phyloP scores from a whole-genome alignment of 2,888 invertebrate genomes.

The Pandemis corylana region DNA sequence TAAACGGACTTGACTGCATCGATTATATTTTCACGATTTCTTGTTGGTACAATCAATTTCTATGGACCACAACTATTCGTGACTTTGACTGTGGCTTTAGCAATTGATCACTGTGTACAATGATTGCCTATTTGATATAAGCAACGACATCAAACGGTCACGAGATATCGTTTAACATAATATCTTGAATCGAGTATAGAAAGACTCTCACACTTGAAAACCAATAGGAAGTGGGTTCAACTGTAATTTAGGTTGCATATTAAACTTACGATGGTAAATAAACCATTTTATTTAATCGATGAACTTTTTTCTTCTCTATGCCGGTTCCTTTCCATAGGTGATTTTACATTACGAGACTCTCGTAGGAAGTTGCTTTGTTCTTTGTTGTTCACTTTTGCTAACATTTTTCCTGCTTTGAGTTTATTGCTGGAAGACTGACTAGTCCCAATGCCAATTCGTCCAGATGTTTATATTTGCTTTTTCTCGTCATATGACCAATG shows the following conservation, averaged over 20 bases:
- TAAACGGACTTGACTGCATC: not conserved
- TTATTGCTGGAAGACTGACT: not conserved
- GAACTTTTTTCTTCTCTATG: too few species aligned
- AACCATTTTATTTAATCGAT: too few species aligned
- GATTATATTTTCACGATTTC: conserved; percentile 2
- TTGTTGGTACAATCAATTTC: conserved; percentile 1
- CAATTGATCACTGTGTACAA: conserved; percentile 11
- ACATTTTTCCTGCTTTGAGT: not conserved
- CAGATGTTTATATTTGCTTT: not conserved
- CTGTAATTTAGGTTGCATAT: too few species aligned
- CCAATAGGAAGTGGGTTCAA: conserved; percentile 5
- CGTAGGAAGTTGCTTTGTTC: too few species aligned
- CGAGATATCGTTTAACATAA: conserved; percentile 27
- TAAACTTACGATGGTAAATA: too few species aligned
- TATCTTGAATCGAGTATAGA: not conserved
- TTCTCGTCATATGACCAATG: not conserved
- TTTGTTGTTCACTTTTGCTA: too few species aligned
- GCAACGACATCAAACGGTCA: conserved; percentile 24
- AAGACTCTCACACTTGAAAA: not conserved
- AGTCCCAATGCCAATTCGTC: not conserved
- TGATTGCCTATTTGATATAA: conserved; percentile 4
- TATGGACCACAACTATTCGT: conserved; percentile 5
- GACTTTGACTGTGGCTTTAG: conserved; percentile 4
- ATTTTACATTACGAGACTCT: too few species aligned
- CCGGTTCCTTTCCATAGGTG: too few species aligned